Conservation (phyloP, 2,113 vertebrate genomes). For the Dromiciops gliroides region DNA sequence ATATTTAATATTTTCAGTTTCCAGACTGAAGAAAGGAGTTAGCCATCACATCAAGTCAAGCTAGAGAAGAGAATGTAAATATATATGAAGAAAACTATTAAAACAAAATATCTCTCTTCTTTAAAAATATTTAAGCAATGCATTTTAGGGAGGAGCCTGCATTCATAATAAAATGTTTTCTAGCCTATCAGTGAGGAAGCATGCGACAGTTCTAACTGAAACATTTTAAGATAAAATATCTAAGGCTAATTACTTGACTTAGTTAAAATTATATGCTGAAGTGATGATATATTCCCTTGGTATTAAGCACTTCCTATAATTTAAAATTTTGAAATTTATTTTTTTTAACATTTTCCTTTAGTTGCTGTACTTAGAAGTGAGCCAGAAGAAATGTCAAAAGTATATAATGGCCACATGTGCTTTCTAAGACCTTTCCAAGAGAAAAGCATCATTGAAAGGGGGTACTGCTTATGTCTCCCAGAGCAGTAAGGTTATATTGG, state of each 20-base stretch:
- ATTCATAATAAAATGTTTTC: constrained; percentile 20
- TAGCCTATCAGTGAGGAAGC: neutral
- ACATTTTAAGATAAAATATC: neutral
- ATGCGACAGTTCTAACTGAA: neutral
- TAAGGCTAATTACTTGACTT: neutral
- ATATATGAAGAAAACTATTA: neutral
- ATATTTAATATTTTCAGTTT: constrained; percentile 21
- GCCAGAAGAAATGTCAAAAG: neutral
- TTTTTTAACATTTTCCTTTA: neutral
- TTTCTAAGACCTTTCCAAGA: neutral
- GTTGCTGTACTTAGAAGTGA: neutral
- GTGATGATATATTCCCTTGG: constrained; percentile 15
- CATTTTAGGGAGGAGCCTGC: neutral
- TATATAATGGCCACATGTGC: neutral
- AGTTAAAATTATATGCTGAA: neutral
- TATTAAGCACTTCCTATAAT: neutral
- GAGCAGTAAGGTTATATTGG: constrained; percentile 14
- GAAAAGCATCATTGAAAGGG: neutral
- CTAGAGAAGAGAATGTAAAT: constrained; percentile 22
- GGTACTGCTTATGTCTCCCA: constrained; percentile 30
- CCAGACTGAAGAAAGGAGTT: neutral
- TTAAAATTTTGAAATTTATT: constrained; percentile 3
- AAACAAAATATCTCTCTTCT: neutral
- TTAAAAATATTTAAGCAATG: neutral
- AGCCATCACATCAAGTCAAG: neutral